Conservation (phyloP, 2,888 invertebrate species). For the Drosophila neutralis region DNA sequence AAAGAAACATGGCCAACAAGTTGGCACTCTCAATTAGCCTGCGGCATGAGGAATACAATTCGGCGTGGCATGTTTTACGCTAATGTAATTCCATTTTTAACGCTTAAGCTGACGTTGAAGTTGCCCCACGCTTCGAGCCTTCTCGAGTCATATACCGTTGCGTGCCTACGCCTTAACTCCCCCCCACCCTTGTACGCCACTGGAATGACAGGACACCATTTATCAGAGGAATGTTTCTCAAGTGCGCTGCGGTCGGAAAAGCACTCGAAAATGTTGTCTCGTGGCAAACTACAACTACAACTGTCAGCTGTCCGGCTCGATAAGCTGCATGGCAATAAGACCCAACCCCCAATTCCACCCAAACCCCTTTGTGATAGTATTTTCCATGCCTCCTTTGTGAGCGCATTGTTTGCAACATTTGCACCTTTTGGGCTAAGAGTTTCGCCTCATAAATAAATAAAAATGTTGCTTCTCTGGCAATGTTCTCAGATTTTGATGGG, state of each 20-base stretch:
- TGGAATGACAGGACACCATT: slow-evolving; percentile 71
- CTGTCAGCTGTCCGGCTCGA: slow-evolving; percentile 73
- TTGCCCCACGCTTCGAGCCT: background rate
- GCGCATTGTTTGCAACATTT: slow-evolving; percentile 43
- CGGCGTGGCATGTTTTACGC: slow-evolving; percentile 16
- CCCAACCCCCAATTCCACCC: background rate
- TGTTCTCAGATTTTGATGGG: slow-evolving; percentile 45
- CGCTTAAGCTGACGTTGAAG: slow-evolving; percentile 10
- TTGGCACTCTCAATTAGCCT: slow-evolving; percentile 32
- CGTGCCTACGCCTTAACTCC: background rate
- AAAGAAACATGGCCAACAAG: slow-evolving; percentile 11
- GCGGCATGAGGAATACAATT: background rate
- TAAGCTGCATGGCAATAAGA: slow-evolving; percentile 41
- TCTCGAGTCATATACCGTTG: slow-evolving; percentile 4
- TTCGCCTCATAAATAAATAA: slow-evolving; percentile 62
- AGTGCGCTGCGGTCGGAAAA: slow-evolving; percentile 65
- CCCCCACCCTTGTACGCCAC: background rate
- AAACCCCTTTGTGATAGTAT: background rate
- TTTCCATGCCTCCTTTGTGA: background rate
- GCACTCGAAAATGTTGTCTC: slow-evolving; percentile 59
- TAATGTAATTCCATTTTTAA: slow-evolving; percentile 46
- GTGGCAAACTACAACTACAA: slow-evolving; percentile 20
- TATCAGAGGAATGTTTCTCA: slow-evolving; percentile 71
- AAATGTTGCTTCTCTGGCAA: slow-evolving; percentile 23
- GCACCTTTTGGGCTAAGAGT: slow-evolving; percentile 38